Conservation (phyloP, 1,140 invertebrate species). For the Leptinotarsa lineolata region DNA sequence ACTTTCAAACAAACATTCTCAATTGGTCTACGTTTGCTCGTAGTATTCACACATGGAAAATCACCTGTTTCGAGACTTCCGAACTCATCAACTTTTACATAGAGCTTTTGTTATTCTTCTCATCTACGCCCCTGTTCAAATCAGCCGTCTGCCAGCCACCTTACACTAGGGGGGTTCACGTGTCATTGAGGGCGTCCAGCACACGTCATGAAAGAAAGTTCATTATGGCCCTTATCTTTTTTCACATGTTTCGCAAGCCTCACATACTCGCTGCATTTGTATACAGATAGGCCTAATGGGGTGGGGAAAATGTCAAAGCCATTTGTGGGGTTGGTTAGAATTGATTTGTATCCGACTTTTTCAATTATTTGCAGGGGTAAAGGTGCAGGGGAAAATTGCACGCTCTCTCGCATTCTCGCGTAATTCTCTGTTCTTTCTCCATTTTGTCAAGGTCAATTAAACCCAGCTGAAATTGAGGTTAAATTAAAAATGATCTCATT, state of each 20-base stretch:
- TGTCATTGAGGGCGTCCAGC: background rate
- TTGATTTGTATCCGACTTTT: background rate
- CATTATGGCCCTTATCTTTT: conserved; percentile 6
- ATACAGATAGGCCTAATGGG: background rate
- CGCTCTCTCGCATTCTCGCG: no score
- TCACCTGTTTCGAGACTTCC: no score
- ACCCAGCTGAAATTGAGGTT: no score
- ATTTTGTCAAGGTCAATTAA: no score
- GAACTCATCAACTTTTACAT: no score
- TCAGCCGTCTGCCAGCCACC: background rate
- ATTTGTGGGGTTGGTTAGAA: background rate
- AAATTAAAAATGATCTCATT: no score
- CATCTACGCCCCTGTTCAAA: background rate
- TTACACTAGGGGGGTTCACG: background rate
- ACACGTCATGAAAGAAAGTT: background rate
- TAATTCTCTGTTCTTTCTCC: no score
- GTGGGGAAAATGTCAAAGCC: conserved; percentile 5
- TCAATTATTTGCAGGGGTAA: background rate
- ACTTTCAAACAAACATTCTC: no score
- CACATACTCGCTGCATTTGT: background rate
- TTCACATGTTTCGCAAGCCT: conserved; percentile 2
- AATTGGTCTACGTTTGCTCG: no score
- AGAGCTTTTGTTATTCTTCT: no score
- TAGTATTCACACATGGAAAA: no score
- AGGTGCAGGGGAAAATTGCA: no score